Conservation (phyloP, 2,113 vertebrate species). For the Dissostichus mawsoni region DNA sequence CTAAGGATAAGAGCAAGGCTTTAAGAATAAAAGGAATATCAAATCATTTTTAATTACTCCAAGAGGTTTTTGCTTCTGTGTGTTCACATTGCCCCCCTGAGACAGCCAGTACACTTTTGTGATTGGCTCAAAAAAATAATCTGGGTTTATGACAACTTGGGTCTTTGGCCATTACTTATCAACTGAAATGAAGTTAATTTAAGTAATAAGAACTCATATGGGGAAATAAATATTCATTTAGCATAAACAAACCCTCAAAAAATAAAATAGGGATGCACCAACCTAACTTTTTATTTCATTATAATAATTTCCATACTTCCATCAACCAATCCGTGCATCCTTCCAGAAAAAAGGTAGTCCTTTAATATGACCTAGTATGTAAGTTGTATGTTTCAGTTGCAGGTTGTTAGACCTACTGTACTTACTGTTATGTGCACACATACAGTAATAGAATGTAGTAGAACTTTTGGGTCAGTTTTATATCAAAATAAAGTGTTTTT, state of each 20-base stretch:
- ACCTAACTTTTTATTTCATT: neutral
- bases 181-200: neutral
- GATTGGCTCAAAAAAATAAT: constrained; percentile 29
- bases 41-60: constrained; percentile 27
- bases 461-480: neutral
- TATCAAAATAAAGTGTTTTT: neutral
- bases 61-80: constrained; percentile 5
- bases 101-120: constrained; percentile 19
- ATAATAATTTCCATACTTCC: neutral
- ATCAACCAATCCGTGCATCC: neutral
- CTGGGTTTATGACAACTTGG: constrained; percentile 13
- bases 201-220: neutral
- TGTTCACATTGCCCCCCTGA: constrained; percentile 4
- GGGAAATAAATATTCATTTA: neutral
- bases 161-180: neutral
- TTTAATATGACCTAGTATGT: neutral
- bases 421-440: neutral
- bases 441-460: neutral
- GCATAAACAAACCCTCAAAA: neutral
- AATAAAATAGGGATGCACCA: neutral
- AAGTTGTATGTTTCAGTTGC: neutral
- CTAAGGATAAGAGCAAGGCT: constrained; percentile 41
- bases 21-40: constrained; percentile 50
- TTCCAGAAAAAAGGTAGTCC: neutral
- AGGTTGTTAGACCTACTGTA: neutral